Conservation (phyloP, 2,888 invertebrate genomes). For the Druceiella hillmani region DNA sequence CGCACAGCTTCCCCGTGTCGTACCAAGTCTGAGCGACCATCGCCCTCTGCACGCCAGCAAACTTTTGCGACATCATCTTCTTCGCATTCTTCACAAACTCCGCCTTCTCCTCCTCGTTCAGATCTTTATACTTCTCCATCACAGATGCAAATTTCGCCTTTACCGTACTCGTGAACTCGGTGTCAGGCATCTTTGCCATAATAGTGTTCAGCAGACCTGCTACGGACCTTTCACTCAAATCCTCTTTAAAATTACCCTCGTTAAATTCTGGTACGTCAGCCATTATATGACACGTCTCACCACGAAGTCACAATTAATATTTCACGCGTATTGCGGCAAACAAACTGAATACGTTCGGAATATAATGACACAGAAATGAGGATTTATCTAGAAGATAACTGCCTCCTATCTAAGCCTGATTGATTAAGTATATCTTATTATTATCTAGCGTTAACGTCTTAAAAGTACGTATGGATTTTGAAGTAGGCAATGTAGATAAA, state of each 20-base stretch:
- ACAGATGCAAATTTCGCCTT: constrained; percentile 21
- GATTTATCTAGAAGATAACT: too few relatives aligned
- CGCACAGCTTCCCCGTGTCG: too few relatives aligned
- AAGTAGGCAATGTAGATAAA: too few relatives aligned
- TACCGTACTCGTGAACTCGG: constrained; percentile 10
- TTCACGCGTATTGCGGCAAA: too few relatives aligned
- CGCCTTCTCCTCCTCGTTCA: constrained; percentile 33
- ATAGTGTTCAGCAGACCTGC: constrained; percentile 22
- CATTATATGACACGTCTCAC: constrained; percentile 4
- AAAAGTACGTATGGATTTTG: too few relatives aligned
- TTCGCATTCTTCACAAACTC: constrained; percentile 36
- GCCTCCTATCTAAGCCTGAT: too few relatives aligned
- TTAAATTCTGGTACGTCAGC: not conserved
- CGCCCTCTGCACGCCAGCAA: constrained; percentile 31
- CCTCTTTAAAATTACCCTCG: not conserved
- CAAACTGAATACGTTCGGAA: too few relatives aligned
- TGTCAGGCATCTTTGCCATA: constrained; percentile 12
- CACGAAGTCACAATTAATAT: too few relatives aligned
- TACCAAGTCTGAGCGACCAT: too few relatives aligned
- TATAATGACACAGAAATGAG: too few relatives aligned
- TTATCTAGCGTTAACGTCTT: too few relatives aligned
- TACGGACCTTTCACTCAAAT: constrained; percentile 23
- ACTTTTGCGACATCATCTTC: constrained; percentile 32
- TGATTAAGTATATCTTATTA: too few relatives aligned
- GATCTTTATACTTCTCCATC: constrained; percentile 21